Conservation (phyloP, 2,113 vertebrate species). For the Larimichthys crocea region DNA sequence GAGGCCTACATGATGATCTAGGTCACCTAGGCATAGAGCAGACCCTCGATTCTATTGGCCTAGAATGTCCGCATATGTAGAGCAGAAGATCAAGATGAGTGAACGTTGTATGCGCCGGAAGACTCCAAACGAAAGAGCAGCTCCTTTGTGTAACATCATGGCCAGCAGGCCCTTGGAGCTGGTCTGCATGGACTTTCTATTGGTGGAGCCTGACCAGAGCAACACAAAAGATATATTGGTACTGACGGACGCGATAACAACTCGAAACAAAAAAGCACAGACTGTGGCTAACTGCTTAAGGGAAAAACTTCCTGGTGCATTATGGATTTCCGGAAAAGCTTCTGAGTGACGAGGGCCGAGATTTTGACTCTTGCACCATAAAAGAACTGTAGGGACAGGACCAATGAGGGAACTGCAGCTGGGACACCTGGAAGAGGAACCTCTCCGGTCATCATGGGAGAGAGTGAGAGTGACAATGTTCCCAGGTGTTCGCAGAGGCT, state of each 20-base stretch:
- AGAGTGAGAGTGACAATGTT: too few species aligned
- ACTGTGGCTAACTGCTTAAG: neutral
- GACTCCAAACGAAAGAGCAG: slow-evolving; percentile 7
- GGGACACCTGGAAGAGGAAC: too few species aligned
- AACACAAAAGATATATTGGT: slow-evolving; percentile 19
- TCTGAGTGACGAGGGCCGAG: neutral
- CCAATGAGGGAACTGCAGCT: too few species aligned
- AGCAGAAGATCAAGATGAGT: slow-evolving; percentile 27
- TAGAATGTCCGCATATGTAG: neutral
- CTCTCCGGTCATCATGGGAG: too few species aligned
- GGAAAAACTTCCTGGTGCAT: neutral
- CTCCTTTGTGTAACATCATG: slow-evolving; percentile 16
- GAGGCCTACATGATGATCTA: slow-evolving; percentile 29
- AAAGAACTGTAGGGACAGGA: neutral
- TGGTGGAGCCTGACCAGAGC: neutral
- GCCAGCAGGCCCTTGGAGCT: neutral
- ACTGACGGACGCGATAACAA: slow-evolving; percentile 13
- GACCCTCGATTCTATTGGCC: slow-evolving; percentile 45
- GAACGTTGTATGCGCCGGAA: slow-evolving; percentile 5
- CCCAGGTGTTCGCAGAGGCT: too few species aligned
- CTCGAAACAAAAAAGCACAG: neutral
- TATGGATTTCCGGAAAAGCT: neutral
- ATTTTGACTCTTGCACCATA: neutral
- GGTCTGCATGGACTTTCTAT: slow-evolving; percentile 27
- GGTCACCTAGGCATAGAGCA: slow-evolving; percentile 27